These are phyloP conservation scores for Laticauda colubrina DNA, from an alignment of 2,113 vertebrate species.

Conservation along the genomic window DNA sequence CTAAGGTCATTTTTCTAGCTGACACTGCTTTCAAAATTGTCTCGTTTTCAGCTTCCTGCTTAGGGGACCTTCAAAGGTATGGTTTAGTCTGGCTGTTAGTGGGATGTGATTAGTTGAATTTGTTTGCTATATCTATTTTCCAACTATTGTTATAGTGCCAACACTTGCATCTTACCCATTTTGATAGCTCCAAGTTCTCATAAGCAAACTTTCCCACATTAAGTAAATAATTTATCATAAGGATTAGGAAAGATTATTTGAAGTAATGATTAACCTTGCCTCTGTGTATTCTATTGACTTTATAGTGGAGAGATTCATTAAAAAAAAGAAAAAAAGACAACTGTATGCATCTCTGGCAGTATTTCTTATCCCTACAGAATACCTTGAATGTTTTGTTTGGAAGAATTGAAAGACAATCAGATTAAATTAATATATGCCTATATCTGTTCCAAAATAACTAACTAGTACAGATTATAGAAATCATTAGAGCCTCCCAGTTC, in stretches of 20 bases:
- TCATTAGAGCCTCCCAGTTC: background rate
- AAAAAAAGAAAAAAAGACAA: background rate
- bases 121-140: background rate
- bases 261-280: background rate
- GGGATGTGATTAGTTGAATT: background rate
- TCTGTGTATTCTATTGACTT: background rate
- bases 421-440: background rate
- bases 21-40: background rate
- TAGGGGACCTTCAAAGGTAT: background rate
- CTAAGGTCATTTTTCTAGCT: background rate
- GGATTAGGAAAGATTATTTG: background rate
- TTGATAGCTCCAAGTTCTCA: background rate
- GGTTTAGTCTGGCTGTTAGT: too few species aligned
- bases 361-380: background rate
- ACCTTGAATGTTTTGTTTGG: background rate
- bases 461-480: background rate
- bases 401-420: background rate
- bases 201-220: background rate
- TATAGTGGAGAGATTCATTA: background rate
- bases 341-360: background rate
- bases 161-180: background rate
- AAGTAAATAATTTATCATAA: background rate
- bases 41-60: background rate
- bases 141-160: background rate
- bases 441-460: background rate